phyloP scores from a whole-genome alignment of 2,113 vertebrate species.

The Bubalus kerabau region DNA sequence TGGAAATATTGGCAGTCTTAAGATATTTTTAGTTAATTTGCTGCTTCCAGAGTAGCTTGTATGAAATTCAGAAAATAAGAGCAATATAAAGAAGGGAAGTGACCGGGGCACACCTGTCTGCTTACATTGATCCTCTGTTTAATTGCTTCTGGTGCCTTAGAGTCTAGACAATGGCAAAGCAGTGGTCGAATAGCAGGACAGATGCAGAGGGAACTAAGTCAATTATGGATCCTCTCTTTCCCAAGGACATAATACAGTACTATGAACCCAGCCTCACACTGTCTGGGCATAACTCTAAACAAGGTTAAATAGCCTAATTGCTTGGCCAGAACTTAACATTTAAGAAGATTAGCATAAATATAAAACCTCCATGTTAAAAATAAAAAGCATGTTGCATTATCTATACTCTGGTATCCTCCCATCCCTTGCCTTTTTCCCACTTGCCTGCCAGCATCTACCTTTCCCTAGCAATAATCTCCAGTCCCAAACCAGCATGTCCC shows the following conservation, averaged over 20 bases:
- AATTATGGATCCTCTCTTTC: background rate
- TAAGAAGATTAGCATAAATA: background rate
- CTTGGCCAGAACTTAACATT: background rate
- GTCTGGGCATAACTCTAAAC: background rate
- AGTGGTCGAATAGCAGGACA: slow-evolving; percentile 20
- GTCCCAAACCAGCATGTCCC: background rate
- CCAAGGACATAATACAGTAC: background rate
- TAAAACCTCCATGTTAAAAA: background rate
- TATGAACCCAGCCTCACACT: background rate
- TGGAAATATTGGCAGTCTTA: background rate
- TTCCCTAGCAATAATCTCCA: background rate
- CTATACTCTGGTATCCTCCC: background rate
- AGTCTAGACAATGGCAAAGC: slow-evolving; percentile 38
- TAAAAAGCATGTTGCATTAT: background rate
- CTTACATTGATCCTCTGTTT: slow-evolving; percentile 25
- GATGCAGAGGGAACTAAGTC: slow-evolving; percentile 38
- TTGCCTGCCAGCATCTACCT: background rate
- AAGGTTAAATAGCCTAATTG: background rate
- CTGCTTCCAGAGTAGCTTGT: background rate
- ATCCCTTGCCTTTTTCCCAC: background rate
- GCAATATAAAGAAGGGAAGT: background rate
- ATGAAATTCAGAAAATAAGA: background rate
- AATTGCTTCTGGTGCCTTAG: slow-evolving; percentile 58
- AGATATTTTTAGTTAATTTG: background rate
- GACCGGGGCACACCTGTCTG: slow-evolving; percentile 37